Percentiles rank a stretch among this genome's conserved stretches.
Evolutionary conservation across 2,797 vertebrate species (phyloP).

Genomic region (Cossypha heuglini): DNA sequence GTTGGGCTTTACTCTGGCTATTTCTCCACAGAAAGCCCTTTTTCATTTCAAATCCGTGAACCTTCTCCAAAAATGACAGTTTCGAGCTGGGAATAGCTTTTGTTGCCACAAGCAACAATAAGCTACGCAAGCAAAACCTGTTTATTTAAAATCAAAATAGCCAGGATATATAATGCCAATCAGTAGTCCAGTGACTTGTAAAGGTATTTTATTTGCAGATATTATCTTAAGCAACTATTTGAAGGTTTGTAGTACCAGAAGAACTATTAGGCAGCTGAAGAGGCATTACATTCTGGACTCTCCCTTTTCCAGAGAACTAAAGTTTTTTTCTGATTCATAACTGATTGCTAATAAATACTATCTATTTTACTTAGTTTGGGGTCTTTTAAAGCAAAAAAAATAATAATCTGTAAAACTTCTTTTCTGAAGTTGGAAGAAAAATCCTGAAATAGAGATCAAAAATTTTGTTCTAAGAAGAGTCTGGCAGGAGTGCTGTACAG

Average conservation of each 20-base stretch:
- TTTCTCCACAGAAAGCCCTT: background rate
- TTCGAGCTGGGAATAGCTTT: background rate
- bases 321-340: background rate
- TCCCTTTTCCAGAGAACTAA: background rate
- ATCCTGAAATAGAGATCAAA: background rate
- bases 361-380: background rate
- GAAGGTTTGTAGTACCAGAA: background rate
- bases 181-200: background rate
- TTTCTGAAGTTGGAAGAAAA: background rate
- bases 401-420: background rate
- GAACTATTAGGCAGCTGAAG: background rate
- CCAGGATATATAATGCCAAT: background rate
- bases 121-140: background rate
- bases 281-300: background rate
- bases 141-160: background rate
- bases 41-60: background rate
- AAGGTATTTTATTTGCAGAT: background rate
- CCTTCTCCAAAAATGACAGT: background rate
- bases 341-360: background rate
- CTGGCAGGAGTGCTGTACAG: background rate
- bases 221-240: background rate
- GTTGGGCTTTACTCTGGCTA: background rate
- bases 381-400: background rate
- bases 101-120: background rate
- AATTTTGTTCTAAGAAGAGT: background rate